These are phyloP conservation scores for Tachuris rubrigastra DNA, from an alignment of 2,113 vertebrate genomes.

Conservation along the genomic window DNA sequence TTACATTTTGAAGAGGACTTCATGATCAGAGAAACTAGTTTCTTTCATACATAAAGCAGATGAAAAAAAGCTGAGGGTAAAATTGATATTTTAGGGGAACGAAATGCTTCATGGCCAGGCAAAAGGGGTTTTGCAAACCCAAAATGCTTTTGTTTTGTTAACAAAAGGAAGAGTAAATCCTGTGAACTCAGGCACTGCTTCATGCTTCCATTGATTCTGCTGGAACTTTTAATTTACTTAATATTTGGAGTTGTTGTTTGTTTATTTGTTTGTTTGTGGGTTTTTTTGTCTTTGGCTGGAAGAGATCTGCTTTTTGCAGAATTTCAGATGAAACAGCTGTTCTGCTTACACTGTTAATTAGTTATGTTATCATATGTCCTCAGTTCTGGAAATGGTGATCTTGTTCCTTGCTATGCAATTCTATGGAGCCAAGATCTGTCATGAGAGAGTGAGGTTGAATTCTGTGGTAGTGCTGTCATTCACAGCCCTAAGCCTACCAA, in stretches of 20 bases:
- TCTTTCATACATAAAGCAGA: not conserved
- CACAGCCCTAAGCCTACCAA: not conserved
- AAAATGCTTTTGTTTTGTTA: not conserved
- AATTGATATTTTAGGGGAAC: not conserved
- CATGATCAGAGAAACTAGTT: not conserved
- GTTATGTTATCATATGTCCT: not conserved
- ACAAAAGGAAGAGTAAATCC: not conserved
- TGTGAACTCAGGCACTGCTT: not conserved
- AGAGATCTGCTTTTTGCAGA: not conserved
- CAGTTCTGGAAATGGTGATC: not conserved
- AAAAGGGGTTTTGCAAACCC: not conserved
- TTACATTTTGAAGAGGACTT: not conserved
- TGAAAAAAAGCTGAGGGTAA: not conserved
- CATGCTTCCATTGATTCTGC: not conserved
- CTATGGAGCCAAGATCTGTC: not conserved
- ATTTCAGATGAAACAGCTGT: not conserved
- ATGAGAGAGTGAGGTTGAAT: not conserved
- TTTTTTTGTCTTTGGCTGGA: not conserved
- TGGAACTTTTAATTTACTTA: not conserved
- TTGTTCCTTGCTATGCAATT: not conserved
- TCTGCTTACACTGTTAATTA: not conserved
- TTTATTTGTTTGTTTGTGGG: not conserved
- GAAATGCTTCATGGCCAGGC: not conserved
- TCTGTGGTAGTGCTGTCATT: not conserved
- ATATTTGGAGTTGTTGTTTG: not conserved